phyloP scores from a whole-genome alignment of 2,113 vertebrate genomes.

The Gnathonemus longibarbis region DNA sequence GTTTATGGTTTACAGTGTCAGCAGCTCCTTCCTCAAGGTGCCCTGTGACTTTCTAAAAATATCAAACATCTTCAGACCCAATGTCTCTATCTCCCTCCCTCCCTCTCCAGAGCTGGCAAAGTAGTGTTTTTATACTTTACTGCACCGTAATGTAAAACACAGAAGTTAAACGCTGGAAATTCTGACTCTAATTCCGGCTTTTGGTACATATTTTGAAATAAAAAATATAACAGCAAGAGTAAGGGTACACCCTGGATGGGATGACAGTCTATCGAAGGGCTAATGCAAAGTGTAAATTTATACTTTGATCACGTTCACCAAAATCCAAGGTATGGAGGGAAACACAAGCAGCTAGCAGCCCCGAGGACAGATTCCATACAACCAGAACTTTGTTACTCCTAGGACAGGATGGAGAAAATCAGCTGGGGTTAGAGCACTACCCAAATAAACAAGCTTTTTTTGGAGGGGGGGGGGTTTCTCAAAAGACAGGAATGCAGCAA shows the following conservation, averaged over 20 bases:
- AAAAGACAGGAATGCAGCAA: background rate
- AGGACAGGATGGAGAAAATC: background rate
- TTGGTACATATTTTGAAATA: background rate
- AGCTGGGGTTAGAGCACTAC: background rate
- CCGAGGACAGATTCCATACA: background rate
- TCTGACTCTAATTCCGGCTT: background rate
- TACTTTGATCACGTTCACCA: background rate
- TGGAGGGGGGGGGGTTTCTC: background rate
- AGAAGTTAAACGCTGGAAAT: background rate
- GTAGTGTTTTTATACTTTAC: background rate
- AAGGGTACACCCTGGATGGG: background rate
- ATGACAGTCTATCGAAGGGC: background rate
- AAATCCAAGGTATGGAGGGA: background rate
- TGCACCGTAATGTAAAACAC: background rate
- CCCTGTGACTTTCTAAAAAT: background rate
- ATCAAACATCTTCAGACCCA: background rate
- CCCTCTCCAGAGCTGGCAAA: background rate
- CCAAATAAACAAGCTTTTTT: conserved; percentile 1
- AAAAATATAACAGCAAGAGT: background rate
- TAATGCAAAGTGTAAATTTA: background rate
- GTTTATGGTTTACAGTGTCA: background rate
- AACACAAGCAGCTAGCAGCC: background rate
- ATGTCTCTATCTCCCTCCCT: background rate
- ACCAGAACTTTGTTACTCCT: background rate
- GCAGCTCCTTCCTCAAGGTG: conserved; percentile 8